phyloP scores from a whole-genome alignment of 35 echinoderm and acorn worm genomes.

The Holothuria glaberrima region DNA sequence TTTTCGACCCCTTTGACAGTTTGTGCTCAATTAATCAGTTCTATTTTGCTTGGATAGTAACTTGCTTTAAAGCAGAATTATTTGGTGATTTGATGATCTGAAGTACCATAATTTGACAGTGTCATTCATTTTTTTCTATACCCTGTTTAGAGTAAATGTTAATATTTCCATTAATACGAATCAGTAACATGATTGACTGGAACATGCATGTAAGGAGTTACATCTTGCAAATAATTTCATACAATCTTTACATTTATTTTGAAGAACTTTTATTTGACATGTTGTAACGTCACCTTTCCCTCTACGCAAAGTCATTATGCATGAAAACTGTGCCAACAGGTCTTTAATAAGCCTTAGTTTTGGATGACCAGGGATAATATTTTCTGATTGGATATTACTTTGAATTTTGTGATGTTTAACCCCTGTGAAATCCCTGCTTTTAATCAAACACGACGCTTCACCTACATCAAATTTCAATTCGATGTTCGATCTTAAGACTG shows the following conservation, averaged over 20 bases:
- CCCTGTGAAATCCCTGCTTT: constrained; percentile 18
- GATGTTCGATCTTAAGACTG: background rate
- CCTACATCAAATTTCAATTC: background rate
- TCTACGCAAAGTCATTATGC: background rate
- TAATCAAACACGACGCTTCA: background rate
- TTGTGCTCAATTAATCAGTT: too few relatives aligned
- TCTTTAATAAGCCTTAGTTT: background rate
- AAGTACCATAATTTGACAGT: background rate
- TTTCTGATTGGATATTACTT: background rate
- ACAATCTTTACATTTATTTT: background rate
- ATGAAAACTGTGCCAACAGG: background rate
- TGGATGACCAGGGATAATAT: background rate
- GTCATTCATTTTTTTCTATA: background rate
- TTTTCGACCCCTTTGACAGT: too few relatives aligned
- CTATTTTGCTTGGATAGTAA: too few relatives aligned
- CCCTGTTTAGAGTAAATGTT: constrained; percentile 1
- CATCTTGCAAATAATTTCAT: background rate
- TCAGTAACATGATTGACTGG: background rate
- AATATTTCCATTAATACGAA: background rate
- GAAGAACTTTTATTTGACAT: background rate
- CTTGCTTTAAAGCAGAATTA: too few relatives aligned
- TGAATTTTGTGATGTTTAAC: constrained; percentile 2
- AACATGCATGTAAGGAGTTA: constrained; percentile 29
- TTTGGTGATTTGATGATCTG: constrained; percentile 10
- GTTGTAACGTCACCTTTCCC: background rate